These are phyloP conservation scores for Globodera ellingtonae DNA, from an alignment of 1,140 invertebrate species.

Conservation along the genomic window DNA sequence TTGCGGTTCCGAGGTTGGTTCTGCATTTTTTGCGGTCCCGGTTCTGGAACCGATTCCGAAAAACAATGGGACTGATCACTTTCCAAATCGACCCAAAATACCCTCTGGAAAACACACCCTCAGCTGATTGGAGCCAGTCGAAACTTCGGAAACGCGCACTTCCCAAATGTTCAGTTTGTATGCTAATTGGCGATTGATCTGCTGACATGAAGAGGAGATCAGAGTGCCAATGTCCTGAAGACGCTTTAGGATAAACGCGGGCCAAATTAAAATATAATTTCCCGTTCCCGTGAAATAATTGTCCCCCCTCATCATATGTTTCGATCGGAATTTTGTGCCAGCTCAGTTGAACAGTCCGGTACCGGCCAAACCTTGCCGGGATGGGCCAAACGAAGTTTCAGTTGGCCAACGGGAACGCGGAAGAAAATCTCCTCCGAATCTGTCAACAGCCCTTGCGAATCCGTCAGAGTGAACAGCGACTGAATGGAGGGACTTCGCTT, in stretches of 20 bases:
- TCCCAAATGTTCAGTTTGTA: constrained; percentile 13
- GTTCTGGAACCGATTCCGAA: background rate
- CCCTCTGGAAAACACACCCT: background rate
- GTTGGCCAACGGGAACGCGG: constrained; percentile 31
- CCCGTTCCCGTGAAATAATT: too few relatives aligned
- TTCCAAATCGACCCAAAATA: too few relatives aligned
- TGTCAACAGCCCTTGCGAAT: constrained; percentile 21
- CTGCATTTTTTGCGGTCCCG: background rate
- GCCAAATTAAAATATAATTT: too few relatives aligned
- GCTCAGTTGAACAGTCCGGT: too few relatives aligned
- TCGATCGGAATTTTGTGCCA: too few relatives aligned
- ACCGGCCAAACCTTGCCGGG: constrained; percentile 22
- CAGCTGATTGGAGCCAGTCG: constrained; percentile 12
- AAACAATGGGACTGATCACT: too few relatives aligned
- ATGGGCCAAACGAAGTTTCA: constrained; percentile 32
- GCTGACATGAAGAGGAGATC: constrained; percentile 22
- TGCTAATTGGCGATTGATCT: background rate
- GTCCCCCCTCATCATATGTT: too few relatives aligned
- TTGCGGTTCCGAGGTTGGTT: too few relatives aligned
- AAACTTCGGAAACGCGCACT: constrained; percentile 13
- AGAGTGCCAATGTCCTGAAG: constrained; percentile 32
- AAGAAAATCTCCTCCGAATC: constrained; percentile 32
- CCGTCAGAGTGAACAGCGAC: constrained; percentile 24
- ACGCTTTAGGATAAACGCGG: background rate
- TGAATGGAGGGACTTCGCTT: background rate